Evolutionary conservation across 2,888 invertebrate genomes (phyloP), one percentile per base, ranked within the genome.

Genomic region (Volucella bombylans): DNA sequence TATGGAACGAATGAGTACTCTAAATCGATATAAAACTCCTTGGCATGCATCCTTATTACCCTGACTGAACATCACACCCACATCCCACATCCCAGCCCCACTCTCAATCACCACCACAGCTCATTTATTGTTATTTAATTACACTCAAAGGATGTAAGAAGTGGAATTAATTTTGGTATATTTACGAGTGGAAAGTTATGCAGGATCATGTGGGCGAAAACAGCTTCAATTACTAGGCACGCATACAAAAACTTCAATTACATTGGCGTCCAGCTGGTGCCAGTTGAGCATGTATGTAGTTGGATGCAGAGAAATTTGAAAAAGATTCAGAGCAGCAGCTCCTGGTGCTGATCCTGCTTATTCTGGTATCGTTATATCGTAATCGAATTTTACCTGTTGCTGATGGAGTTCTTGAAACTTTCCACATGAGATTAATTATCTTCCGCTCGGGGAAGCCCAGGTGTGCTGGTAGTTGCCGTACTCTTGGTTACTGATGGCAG

Each of bases 371-470:
- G 67, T 68, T 77, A 72, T 38, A 14, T 54, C 43, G 67, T 62
- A 82, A 67, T 67, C 72, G 67, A 82, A 82, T 78, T 78, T 43
- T 57, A 77, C 82, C 57, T 82, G 82, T 77, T 82, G 82, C 82
- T 50, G 65, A 49, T 39, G 38, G 11, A 45, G 49, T 15, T 77
- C 49, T 54, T 55, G 72, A 54, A 67, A 77, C 57, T 64, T 72
- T 67, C 49, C 77, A 77, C 78, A 82, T 78, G 78, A 43, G 78
- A 82, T 78, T 82, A 82, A 82, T 82, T 82, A 82, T 82, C 62
- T 68, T 73, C 78, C 76, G 76, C 59, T 43, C 52, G 61, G 38
- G 31, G 38, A 61, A 8, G 18, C 71, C 23, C 82, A 78, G 65
- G 71, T 72, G 72, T 62, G 49, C 12, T 49, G 67, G n/a, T 67